Base-by-base conservation (phyloP, 2,888 invertebrate species). In the Adelognathus sp. region DNA sequence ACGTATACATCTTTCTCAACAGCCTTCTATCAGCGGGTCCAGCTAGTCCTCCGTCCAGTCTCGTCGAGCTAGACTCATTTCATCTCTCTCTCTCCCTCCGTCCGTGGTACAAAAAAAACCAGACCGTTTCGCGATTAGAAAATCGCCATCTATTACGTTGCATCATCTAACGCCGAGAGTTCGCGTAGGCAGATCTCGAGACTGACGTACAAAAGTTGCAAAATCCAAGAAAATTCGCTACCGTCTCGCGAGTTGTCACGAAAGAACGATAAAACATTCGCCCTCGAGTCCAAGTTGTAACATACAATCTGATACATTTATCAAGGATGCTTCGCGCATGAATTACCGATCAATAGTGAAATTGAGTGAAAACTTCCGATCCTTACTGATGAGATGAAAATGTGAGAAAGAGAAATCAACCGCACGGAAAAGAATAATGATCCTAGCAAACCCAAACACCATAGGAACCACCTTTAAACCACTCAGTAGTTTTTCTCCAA, bases 121-220 rank as follows among this genome's bases (percentile, higher is more conserved):
- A 33, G 56, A 63, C 46, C 24, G 21, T 39, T 46, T 29, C 27
- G 36, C 58, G 56, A 63, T 76, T 70, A 64, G 70, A 76, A 76
- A 76, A 76, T 76, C 50, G 70, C 52, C 60, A 73, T 58, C 44
- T 58, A 16, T 24, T 31, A 54, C 31, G 64, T 78, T 74, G 73
- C 78, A 70, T 58, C 50, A 78, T 60, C 73, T 41, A 16, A 72
- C 36, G 46, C 36, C 61, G 46, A 50, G 52, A 54, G 33, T 44
- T 66, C 67, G 61, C 78, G 78, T 74, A 74, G 78, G 78, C 61
- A 70, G 78, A 70, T 66, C 60, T 74, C 58, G 60, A 56, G 54
- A 33, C 33, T 50, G 16, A 60, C 66, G 31, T 29, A 52, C 39
- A n/a, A n/a, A n/a, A 27, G 61, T 61, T 44, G 18, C 41, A 39